phyloP scores from a whole-genome alignment of 1,140 invertebrate genomes.

The Leptinotarsa undecemlineata region DNA sequence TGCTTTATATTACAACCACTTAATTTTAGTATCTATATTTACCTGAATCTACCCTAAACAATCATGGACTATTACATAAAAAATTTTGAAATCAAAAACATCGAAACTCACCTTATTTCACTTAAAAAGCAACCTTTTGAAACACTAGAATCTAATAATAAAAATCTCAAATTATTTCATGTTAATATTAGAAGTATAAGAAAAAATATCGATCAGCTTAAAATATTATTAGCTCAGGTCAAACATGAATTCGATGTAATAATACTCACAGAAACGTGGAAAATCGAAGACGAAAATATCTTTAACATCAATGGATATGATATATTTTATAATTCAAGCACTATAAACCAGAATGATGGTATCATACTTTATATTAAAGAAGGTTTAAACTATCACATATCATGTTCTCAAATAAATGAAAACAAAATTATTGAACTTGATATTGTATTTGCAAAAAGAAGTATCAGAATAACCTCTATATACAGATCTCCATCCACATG shows the following conservation, averaged over 20 bases:
- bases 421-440: slow-evolving; percentile 3
- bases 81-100: too few species aligned
- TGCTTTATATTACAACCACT: too few species aligned
- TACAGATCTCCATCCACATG: slow-evolving; percentile 7
- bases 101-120: too few species aligned
- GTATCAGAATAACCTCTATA: not conserved
- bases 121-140: too few species aligned
- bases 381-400: not conserved
- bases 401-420: not conserved
- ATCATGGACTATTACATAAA: too few species aligned
- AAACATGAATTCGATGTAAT: slow-evolving; percentile 3
- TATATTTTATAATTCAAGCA: not conserved
- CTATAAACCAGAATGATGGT: not conserved
- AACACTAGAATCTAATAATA: not conserved
- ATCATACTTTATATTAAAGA: not conserved
- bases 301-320: slow-evolving; percentile 1
- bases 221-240: not conserved
- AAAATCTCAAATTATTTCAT: not conserved
- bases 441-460: not conserved
- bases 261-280: slow-evolving; percentile 8
- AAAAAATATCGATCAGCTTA: not conserved
- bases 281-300: not conserved
- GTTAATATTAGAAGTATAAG: not conserved
- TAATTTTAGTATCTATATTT: too few species aligned
- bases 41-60: too few species aligned